Evolutionary conservation across 2,797 vertebrate species (phyloP).

Genomic region (Clarias fuscus): DNA sequence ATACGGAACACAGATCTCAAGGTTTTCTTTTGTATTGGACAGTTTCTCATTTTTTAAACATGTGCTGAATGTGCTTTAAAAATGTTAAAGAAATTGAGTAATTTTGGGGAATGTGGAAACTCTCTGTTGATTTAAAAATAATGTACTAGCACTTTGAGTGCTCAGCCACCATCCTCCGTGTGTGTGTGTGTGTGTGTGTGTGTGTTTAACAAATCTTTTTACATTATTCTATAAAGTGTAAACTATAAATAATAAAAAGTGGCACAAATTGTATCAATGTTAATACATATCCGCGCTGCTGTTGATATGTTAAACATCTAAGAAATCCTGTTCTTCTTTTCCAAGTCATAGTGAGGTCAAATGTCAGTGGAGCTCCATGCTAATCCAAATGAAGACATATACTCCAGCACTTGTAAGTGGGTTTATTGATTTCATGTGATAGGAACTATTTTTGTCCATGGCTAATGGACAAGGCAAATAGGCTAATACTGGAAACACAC

Average conservation of each 20-base stretch:
- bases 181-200: too few species aligned
- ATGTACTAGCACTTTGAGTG: too few species aligned
- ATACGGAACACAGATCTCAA: not conserved
- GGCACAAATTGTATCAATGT: too few species aligned
- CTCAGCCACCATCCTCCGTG: too few species aligned
- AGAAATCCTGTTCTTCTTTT: constrained; percentile 13
- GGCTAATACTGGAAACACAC: constrained; percentile 29
- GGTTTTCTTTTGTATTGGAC: not conserved
- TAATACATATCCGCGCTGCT: not conserved
- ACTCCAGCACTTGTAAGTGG: constrained; percentile 63
- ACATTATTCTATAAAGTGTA: not conserved
- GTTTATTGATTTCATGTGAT: constrained; percentile 69
- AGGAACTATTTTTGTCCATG: constrained; percentile 49
- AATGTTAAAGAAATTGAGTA: too few species aligned
- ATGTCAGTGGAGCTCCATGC: constrained; percentile 15
- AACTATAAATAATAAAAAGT: not conserved
- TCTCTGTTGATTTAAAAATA: too few species aligned
- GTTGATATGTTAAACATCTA: not conserved
- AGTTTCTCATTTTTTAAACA: not conserved
- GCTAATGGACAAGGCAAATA: not conserved
- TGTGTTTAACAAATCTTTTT: not conserved
- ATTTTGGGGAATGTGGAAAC: too few species aligned
- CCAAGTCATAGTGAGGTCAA: constrained; percentile 17
- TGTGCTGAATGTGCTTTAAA: too few species aligned
- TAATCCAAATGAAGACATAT: constrained; percentile 45